Conservation (phyloP, 1,140 invertebrate species). For the Bemisia tabaci region DNA sequence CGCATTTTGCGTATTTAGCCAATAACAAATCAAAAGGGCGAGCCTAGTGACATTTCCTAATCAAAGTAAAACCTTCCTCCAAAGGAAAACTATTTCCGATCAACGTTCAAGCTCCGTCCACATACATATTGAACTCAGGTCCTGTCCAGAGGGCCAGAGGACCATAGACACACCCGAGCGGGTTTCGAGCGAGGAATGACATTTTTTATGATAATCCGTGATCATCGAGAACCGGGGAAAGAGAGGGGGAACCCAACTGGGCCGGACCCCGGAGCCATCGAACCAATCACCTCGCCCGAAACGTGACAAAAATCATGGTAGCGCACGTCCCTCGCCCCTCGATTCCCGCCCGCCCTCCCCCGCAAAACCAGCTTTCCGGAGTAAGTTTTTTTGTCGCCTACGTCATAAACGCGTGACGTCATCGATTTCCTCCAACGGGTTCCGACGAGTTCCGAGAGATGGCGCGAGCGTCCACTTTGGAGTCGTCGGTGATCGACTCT, state of each 20-base stretch:
- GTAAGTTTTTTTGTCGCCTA: neutral
- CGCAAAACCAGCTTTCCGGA: neutral
- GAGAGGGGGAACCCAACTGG: neutral
- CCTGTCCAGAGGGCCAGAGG: too few species aligned
- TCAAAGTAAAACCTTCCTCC: too few species aligned
- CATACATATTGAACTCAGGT: too few species aligned
- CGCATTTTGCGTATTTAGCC: too few species aligned
- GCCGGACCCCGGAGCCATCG: neutral
- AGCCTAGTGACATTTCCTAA: too few species aligned
- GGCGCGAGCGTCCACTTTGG: neutral
- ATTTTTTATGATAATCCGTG: too few species aligned
- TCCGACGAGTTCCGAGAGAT: neutral
- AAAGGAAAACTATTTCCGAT: too few species aligned
- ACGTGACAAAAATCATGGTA: neutral
- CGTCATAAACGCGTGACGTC: neutral
- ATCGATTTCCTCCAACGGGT: neutral
- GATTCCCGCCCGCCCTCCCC: neutral
- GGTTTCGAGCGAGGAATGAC: too few species aligned
- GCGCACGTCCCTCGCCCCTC: neutral
- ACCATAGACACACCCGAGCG: too few species aligned
- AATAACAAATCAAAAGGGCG: too few species aligned
- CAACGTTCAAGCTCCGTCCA: too few species aligned
- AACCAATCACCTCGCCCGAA: neutral
- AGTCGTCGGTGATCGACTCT: too few species aligned
- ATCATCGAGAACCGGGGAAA: neutral